phyloP scores from a whole-genome alignment of 1,140 invertebrate genomes.

The Zaprionus tsacasi region DNA sequence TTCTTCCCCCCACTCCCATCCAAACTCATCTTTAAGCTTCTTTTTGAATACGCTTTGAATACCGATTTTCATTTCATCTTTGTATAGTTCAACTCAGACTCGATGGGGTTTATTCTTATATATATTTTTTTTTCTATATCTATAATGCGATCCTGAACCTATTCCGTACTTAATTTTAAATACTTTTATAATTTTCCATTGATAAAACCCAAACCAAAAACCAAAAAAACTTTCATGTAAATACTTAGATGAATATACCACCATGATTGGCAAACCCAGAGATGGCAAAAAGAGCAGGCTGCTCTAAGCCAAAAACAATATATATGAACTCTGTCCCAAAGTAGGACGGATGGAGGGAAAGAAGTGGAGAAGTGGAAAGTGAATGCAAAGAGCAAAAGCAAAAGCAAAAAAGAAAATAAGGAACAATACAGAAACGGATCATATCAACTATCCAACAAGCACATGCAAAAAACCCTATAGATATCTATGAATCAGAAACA shows the following conservation, averaged over 20 bases:
- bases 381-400: slow-evolving; percentile 27
- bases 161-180: slow-evolving; percentile 37
- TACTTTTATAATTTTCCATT: slow-evolving; percentile 61
- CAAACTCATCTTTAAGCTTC: slow-evolving; percentile 17
- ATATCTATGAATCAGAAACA: not conserved
- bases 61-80: not conserved
- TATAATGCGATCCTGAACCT: slow-evolving; percentile 18
- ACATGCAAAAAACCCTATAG: not conserved
- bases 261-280: slow-evolving; percentile 83
- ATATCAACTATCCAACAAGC: slow-evolving; percentile 10
- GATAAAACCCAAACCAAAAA: slow-evolving; percentile 47
- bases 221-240: slow-evolving; percentile 72
- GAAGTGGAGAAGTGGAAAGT: not conserved
- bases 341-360: too few species aligned
- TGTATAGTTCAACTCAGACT: slow-evolving; percentile 10
- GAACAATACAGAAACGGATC: slow-evolving; percentile 12
- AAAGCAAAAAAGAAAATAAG: not conserved
- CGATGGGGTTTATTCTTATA: slow-evolving; percentile 18
- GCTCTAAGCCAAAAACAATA: slow-evolving; percentile 65
- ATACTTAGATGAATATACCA: slow-evolving; percentile 83
- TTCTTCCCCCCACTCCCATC: not conserved
- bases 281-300: slow-evolving; percentile 84
- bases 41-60: slow-evolving; percentile 12
- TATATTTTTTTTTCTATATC: slow-evolving; percentile 3
- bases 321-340: slow-evolving; percentile 11